Base-by-base conservation (phyloP, 2,113 vertebrate genomes). In the Sander lucioperca region DNA sequence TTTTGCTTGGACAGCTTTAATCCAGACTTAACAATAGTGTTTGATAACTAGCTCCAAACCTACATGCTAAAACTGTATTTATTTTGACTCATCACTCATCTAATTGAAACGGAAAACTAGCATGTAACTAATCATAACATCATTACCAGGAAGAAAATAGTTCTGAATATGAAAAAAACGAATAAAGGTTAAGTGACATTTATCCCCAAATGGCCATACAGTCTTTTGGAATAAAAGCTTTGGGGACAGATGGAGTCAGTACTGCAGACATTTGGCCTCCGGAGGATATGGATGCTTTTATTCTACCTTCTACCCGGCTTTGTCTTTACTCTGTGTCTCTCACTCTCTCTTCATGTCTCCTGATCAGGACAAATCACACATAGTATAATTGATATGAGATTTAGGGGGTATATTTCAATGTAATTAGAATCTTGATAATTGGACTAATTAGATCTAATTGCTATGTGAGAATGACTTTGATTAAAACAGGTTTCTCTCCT, bases 351-450 rank as follows among this genome's bases (percentile, higher is more conserved):
- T 74, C 67, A 39, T 89, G 87, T 92, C 86, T 93, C 79, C 88
- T 81, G 90, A 94, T 93, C 94, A 92, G 94, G 90, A 95, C 90
- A 94, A 94, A 92, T 93, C 93, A 92, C 90, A 91, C 92, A 94
- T 93, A 88, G 82, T 89, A 93, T 96, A 96, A 96, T 96, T 96
- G 95, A 95, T 96, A 94, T 95, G 95, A 96, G 95, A 95, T 95
- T 96, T 95, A 88, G 95, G 95, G 94, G 95, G 84, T 94, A 94
- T 94, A 95, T 95, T 95, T 95, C 88, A 90, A 85, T 96, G 95
- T 96, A 96, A 96, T 96, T 96, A 96, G 90, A 95, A 93, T 95
- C 91, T 93, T 94, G 88, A 93, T 96, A 96, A 96, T 96, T 96
- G 94, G 93, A 94, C 95, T 96, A 95, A 96, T 96, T 95, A 95